Evolutionary conservation across 2,888 invertebrate genomes (phyloP), one percentile per base, ranked within the genome.

Genomic region (Troides oblongomaculatus): DNA sequence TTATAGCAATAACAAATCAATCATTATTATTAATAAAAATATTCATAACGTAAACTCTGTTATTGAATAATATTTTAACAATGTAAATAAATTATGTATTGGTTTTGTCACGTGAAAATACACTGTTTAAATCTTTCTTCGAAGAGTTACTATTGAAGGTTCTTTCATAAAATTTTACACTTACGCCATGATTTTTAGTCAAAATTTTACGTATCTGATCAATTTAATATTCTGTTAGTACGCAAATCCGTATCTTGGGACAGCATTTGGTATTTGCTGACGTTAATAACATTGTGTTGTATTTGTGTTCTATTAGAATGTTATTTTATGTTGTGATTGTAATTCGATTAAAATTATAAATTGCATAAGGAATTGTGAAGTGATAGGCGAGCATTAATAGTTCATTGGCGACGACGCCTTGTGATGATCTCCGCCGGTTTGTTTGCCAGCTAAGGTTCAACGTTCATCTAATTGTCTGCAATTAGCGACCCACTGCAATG

Each of bases 401-500:
- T 77, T 74, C 78, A 78, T 78, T 80, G 77, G 73, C 73, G 77
- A 72, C 72, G 76, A 74, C 70, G 73, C 73, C 58, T 66, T 72
- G 57, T 68, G 64, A 59, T 72, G 67, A 65, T 70, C 61, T 62
- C 70, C 77, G 77, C 81, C 76, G 77, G 82, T 83, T 84, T 79
- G 81, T 86, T 84, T 83, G 81, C 81, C 80, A 74, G 77, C 76
- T 81, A 79, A 88, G 83, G 92, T 92, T 92, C 90, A 91, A 90
- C 84, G 91, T 86, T 85, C 92, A 92, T 87, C 82, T 89, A 92
- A 92, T 92, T 92, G 91, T 87, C 77, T 80, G 83, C 90, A 91
- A 91, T 92, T 90, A 92, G 86, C 85, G 79, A 82, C 78, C 82
- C 79, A 79, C 75, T 78, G 80, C 85, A 87, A 88, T 89, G 82